Base-by-base conservation (phyloP, 2,888 invertebrate genomes). In the Trichopria drosophilae region DNA sequence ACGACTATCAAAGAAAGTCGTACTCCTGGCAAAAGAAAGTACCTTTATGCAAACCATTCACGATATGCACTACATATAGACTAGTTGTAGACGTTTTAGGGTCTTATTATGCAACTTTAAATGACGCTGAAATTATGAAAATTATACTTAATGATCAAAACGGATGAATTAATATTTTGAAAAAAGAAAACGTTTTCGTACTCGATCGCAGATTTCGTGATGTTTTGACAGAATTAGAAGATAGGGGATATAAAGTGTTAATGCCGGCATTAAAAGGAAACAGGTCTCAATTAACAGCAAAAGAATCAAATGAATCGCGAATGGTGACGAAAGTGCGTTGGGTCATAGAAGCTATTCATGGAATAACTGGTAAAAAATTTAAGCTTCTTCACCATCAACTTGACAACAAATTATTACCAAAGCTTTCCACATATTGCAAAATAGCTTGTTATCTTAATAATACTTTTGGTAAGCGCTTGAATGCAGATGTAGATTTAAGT, bases 131-230 rank as follows among this genome's bases (percentile, higher is more conserved):
- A 19, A 53, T 56, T 23, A 29, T 53, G 46, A 53, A 51, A 50
- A 40, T 45, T 3, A 42, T 58, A 18, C 13, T 58, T n/a, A 31
- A 28, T 24, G 43, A 52, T 26, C 47, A 36, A 3, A 43, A 47
- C 20, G 52, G 47, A 2, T 26, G 52, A 23, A 23, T n/a, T n/a
- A n/a, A n/a, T n/a, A n/a, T n/a, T n/a, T n/a, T n/a, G n/a, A n/a
- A n/a, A n/a, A n/a, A n/a, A 40, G 56, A 51, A n/a, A 62, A 65
- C 44, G 36, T 62, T 23, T 57, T 53, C 36, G 32, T 62, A n/a
- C 26, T 63, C 9, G 61, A 63, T 44, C 36, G 46, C 13, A 43
- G 49, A 13, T 50, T 50, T 13, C 43, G 43, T 13, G 50, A 53
- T 24, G 43, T 47, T 10, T 28, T 20, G 26, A 12, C n/a, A 15